Evolutionary conservation across 1,140 invertebrate species (phyloP).

Genomic region (Sarcophaga bullata): DNA sequence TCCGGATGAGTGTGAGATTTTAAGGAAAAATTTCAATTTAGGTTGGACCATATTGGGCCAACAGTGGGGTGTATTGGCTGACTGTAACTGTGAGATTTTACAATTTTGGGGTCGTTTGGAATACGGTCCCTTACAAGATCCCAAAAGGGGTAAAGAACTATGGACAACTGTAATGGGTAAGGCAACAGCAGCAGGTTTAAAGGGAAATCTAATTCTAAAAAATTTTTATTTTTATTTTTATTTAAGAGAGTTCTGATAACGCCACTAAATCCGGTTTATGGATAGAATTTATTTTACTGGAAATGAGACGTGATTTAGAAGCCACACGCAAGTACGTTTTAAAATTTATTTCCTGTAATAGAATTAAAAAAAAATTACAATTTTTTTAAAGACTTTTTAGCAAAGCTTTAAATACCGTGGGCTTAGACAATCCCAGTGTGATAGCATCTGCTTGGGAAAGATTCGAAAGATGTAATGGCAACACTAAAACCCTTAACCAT

Average conservation of each 20-base stretch:
- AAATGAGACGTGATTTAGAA: slow-evolving; percentile 43
- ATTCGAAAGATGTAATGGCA: slow-evolving; percentile 50
- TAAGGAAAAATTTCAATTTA: slow-evolving; percentile 52
- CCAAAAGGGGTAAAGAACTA: slow-evolving; percentile 47
- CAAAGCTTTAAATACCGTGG: slow-evolving; percentile 47
- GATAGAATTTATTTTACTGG: slow-evolving; percentile 49
- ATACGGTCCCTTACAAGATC: slow-evolving; percentile 50
- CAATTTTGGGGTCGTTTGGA: slow-evolving; percentile 61
- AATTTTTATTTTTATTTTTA: slow-evolving; percentile 11
- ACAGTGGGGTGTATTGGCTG: slow-evolving; percentile 56
- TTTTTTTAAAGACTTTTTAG: slow-evolving; percentile 45
- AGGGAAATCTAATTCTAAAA: neutral
- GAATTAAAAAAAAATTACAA: slow-evolving; percentile 44
- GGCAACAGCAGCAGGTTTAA: neutral
- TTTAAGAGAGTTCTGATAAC: slow-evolving; percentile 50
- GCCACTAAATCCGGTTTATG: slow-evolving; percentile 47
- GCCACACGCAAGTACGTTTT: slow-evolving; percentile 44
- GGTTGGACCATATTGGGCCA: slow-evolving; percentile 55
- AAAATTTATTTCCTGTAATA: neutral
- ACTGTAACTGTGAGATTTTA: slow-evolving; percentile 58
- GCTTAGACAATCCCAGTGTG: slow-evolving; percentile 44
- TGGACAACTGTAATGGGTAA: slow-evolving; percentile 60
- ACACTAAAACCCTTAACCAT: slow-evolving; percentile 37
- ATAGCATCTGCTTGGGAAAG: slow-evolving; percentile 47
- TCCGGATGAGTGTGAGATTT: slow-evolving; percentile 44